Evolutionary conservation across 2,888 invertebrate genomes (phyloP), one percentile per base, ranked within the genome.

Genomic region (Diaperis boleti): DNA sequence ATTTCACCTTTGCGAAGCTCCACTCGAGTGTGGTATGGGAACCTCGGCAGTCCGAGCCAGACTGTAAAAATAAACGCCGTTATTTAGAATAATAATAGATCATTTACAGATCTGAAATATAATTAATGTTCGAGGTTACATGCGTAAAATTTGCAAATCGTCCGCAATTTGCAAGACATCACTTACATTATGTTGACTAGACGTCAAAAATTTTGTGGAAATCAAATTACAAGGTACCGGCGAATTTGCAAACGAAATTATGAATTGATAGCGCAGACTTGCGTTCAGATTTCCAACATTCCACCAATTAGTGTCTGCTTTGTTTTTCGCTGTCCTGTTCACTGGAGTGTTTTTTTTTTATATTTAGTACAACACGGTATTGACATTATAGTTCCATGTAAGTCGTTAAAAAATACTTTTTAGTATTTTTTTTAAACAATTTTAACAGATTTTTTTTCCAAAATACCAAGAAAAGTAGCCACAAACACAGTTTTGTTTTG

Each of bases 101-200:
- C 74, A 75, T 75, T 76, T 76, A 69, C 73, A 61, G 71, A 67
- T 72, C 72, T 75, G 72, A 74, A 74, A 73, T 71, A 75, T 75
- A 76, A 75, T 76, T 76, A 75, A 74, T 69, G 71, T 65, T 72
- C 67, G 68, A 70, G 68, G 50, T 68, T 74, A 73, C 74, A 74
- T 74, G 76, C 76, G 76, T 76, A 71, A 76, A 76, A 76, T 76
- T 76, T 73, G 75, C 74, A 76, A 76, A 76, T 76, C 68, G 73
- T 76, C 76, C 73, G 73, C 76, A 75, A 76, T 76, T 75, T 74
- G 75, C 75, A 75, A 74, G 73, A 74, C 75, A 74, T 71, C 72
- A 76, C 75, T 76, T 74, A 72, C 74, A 75, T 76, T 75, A 74
- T 73, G 74, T 69, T 76, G 72, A 76, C 75, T 76, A 74, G 73